Conservation (phyloP, 2,113 vertebrate genomes). For the Ovibos moschatus region DNA sequence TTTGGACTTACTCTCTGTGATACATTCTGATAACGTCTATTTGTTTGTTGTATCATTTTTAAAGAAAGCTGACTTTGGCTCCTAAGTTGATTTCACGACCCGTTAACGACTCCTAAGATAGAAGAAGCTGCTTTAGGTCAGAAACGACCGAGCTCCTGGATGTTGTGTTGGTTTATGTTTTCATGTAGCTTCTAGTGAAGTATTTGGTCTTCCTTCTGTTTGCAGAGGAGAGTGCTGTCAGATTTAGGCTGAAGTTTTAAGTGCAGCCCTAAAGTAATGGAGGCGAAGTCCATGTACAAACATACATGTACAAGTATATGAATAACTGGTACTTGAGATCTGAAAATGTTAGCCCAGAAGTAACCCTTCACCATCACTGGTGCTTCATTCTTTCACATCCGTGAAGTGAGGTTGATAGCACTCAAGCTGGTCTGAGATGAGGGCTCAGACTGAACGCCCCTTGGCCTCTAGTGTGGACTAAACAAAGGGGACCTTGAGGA, state of each 20-base stretch:
- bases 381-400: fast-evolving
- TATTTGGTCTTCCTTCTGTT: not conserved
- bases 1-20: not conserved
- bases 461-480: fast-evolving
- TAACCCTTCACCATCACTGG: not conserved
- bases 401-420: not conserved
- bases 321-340: not conserved
- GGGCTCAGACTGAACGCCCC: not conserved
- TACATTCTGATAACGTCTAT: not conserved
- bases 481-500: not conserved
- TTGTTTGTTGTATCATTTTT: not conserved
- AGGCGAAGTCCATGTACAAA: not conserved
- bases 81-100: not conserved
- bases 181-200: not conserved
- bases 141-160: not conserved
- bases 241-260: not conserved
- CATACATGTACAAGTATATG: fast-evolving
- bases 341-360: not conserved
- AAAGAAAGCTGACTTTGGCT: not conserved
- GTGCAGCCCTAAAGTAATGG: not conserved
- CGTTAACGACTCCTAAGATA: not conserved
- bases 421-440: not conserved
- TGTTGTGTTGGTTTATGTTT: not conserved
- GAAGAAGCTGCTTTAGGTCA: not conserved
- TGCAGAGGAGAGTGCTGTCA: not conserved